A percentile compares a stretch with the other conserved stretches of the same genome.
These are phyloP conservation scores for Monodelphis domestica DNA, from an alignment of 2,797 vertebrate genomes.

Conservation along the genomic window DNA sequence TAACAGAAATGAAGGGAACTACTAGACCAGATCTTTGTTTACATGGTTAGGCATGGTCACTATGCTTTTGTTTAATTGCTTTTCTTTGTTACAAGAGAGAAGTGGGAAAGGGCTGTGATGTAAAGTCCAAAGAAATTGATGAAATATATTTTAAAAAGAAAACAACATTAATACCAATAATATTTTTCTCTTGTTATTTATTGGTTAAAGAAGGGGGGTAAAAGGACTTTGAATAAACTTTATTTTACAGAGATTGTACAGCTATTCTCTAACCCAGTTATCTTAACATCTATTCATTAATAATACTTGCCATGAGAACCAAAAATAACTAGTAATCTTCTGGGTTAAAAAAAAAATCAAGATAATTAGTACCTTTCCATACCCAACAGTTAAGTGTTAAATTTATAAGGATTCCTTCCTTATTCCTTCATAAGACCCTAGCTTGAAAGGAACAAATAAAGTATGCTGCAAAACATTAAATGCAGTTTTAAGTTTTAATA, in stretches of 20 bases:
- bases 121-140: background rate
- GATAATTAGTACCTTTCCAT: background rate
- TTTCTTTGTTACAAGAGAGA: background rate
- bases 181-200: background rate
- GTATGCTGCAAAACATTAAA: too few species aligned
- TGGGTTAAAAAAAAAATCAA: background rate
- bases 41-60: background rate
- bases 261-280: background rate
- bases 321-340: too few species aligned
- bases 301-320: background rate
- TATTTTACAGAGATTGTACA: too few species aligned
- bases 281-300: background rate
- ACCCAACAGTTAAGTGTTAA: background rate
- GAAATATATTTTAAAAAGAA: background rate
- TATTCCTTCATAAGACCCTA: background rate
- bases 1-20: background rate
- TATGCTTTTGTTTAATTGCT: background rate
- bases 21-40: background rate
- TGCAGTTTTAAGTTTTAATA: too few species aligned
- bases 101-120: background rate
- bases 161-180: background rate
- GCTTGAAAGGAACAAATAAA: too few species aligned
- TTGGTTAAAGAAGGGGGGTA: background rate
- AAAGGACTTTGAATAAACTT: background rate
- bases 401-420: background rate